Evolutionary conservation across 2,888 invertebrate genomes (phyloP).

Genomic region (Chesias legatella): DNA sequence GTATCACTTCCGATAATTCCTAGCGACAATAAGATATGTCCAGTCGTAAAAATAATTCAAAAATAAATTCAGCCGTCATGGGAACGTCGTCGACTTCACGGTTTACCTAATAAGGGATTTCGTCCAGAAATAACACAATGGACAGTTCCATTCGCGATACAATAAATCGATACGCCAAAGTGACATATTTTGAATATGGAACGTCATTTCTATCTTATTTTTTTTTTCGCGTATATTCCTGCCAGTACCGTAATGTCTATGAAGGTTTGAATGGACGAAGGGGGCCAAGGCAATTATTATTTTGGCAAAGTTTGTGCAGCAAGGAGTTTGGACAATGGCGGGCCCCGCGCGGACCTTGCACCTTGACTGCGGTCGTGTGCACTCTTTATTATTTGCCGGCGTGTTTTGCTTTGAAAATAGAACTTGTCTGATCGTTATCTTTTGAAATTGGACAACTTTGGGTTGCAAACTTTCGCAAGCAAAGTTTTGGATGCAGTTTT

Average conservation of each 20-base stretch:
- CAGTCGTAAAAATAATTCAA: slow-evolving; percentile 58
- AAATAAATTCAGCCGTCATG: slow-evolving; percentile 72
- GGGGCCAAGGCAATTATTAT: slow-evolving; percentile 76
- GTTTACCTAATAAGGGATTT: slow-evolving; percentile 67
- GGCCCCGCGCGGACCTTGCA: slow-evolving; percentile 38
- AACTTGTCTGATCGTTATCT: slow-evolving; percentile 46
- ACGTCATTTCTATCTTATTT: slow-evolving; percentile 59
- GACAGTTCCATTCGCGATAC: slow-evolving; percentile 58
- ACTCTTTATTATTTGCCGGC: slow-evolving; percentile 49
- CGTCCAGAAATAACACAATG: slow-evolving; percentile 38
- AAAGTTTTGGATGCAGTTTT: no score
- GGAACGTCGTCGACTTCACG: slow-evolving; percentile 70
- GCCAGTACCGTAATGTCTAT: slow-evolving; percentile 37
- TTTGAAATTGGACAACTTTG: slow-evolving; percentile 35
- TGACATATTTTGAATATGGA: slow-evolving; percentile 77
- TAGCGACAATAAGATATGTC: slow-evolving; percentile 53
- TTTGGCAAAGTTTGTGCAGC: slow-evolving; percentile 56
- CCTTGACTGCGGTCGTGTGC: slow-evolving; percentile 64
- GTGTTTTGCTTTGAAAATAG: slow-evolving; percentile 57
- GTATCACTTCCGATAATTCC: slow-evolving; percentile 59
- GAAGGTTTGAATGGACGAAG: slow-evolving; percentile 42
- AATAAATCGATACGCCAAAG: slow-evolving; percentile 69
- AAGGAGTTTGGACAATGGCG: slow-evolving; percentile 57
- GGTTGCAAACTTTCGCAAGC: slow-evolving; percentile 11
- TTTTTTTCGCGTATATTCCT: slow-evolving; percentile 38